phyloP scores from a whole-genome alignment of 35 echinoderm and acorn worm genomes.

The Acanthaster planci region DNA sequence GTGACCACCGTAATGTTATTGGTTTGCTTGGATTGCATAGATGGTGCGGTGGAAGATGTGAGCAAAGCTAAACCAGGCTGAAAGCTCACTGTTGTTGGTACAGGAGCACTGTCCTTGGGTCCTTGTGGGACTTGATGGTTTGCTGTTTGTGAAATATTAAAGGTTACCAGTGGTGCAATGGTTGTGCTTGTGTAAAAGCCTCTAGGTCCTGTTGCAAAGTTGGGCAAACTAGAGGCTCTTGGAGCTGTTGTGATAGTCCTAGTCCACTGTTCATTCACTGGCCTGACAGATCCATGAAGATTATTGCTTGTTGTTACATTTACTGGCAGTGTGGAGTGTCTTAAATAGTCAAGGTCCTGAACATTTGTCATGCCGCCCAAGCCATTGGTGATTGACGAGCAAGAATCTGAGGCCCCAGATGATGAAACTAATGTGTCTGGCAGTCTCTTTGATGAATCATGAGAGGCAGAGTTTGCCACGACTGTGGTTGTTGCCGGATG shows the following conservation, averaged over 20 bases:
- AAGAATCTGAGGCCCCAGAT: background rate
- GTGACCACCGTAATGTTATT: background rate
- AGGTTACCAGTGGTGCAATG: background rate
- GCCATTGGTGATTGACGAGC: too few relatives aligned
- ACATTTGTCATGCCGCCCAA: background rate
- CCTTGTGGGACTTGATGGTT: background rate
- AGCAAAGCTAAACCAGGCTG: background rate
- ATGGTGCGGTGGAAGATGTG: background rate
- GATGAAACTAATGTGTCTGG: background rate
- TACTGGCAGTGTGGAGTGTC: background rate
- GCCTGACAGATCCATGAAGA: background rate
- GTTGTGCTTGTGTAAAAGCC: background rate
- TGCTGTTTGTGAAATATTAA: background rate
- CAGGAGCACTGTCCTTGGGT: background rate
- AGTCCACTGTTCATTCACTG: background rate
- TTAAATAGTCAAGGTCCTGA: background rate
- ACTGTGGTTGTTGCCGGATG: background rate
- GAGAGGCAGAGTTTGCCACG: background rate
- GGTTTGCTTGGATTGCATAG: slow-evolving; percentile 18
- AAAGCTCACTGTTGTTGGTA: background rate
- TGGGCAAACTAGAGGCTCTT: background rate
- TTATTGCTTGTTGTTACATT: slow-evolving; percentile 4
- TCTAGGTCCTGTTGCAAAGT: slow-evolving; percentile 21
- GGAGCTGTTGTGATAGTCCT: background rate
- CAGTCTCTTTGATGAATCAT: background rate